These are phyloP conservation scores for Polylopha cassiicola DNA, from an alignment of 2,888 invertebrate species.

Conservation along the genomic window DNA sequence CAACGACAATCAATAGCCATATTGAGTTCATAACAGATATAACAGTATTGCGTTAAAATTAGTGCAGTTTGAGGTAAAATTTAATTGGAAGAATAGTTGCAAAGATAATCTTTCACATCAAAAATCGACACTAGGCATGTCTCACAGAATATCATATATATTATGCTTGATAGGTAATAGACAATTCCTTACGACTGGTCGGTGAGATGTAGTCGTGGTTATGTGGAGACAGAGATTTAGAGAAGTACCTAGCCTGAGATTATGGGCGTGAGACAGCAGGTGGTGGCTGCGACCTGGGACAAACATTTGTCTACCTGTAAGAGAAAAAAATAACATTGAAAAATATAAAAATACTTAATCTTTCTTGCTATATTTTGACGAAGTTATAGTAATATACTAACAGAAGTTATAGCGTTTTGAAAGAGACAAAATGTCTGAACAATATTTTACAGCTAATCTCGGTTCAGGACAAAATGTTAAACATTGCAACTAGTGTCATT, in stretches of 20 bases:
- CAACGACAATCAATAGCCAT: no score
- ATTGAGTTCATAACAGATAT: no score
- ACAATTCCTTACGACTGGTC: constrained; percentile 25
- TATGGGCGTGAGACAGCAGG: constrained; percentile 40
- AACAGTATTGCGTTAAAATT: no score
- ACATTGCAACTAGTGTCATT: no score
- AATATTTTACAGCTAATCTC: no score
- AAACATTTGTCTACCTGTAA: constrained; percentile 55
- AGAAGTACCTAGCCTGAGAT: constrained; percentile 48
- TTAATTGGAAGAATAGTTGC: constrained; percentile 11
- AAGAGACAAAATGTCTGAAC: no score
- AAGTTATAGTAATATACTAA: no score
- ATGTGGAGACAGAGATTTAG: constrained; percentile 33
- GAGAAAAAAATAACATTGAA: constrained; percentile 23
- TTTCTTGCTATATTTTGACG: no score
- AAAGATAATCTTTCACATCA: constrained; percentile 3
- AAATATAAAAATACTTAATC: no score
- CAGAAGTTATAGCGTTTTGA: no score
- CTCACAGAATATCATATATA: constrained; percentile 14
- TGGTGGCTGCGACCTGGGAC: constrained; percentile 28
- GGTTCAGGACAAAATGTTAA: no score
- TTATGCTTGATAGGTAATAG: constrained; percentile 19
- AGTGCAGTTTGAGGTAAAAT: constrained; percentile 6
- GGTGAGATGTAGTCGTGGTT: constrained; percentile 27
- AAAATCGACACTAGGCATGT: constrained; percentile 7